Evolutionary conservation across 1,140 invertebrate genomes (phyloP), one percentile per base, ranked within the genome.

Genomic region (Cotesia glomerata): DNA sequence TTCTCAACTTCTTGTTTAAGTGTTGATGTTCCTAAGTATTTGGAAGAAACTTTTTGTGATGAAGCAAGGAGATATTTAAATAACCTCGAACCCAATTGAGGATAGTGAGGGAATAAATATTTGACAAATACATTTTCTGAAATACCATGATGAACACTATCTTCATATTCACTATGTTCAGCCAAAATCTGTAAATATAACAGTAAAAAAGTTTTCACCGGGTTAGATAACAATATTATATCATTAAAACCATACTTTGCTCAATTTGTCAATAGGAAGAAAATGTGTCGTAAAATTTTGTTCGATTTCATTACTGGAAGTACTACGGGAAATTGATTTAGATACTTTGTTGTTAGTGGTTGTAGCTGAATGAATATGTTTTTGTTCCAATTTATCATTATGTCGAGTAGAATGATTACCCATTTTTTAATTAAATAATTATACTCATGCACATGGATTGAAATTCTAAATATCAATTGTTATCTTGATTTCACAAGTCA

Each of bases 101-200:
- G 89, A 84, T 94, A 93, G 81, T 90, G 90, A n/a, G 93, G 92
- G 85, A 95, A 94, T 73, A 95, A 85, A 84, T 93, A 93, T 75
- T 89, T 89, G 90, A 93, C 86, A 65, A 88, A 89, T 73, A 86
- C 77, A 9, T 67, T 54, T 13, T 67, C 36, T 3, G 71, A 67
- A 11, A 72, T 59, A 13, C 64, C 71, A 45, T 72, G 54, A 45
- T 72, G 54, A 13, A 16, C 16, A 14, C 62, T 54, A 3, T 72
- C 64, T 32, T 72, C 62, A 34, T 66, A 63, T 2, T 72, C 51
- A 59, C 51, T 72, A 35, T 63, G 18, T 26, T 72, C 70, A 5
- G 70, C 35, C 54, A 72, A 72, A 18, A 72, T 72, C 70, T 72
- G 70, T 54, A 52, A 49, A 65, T 11, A 51, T 26, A 18, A 62